Evolutionary conservation across 2,888 invertebrate genomes (phyloP).

Genomic region (Theretra japonica): DNA sequence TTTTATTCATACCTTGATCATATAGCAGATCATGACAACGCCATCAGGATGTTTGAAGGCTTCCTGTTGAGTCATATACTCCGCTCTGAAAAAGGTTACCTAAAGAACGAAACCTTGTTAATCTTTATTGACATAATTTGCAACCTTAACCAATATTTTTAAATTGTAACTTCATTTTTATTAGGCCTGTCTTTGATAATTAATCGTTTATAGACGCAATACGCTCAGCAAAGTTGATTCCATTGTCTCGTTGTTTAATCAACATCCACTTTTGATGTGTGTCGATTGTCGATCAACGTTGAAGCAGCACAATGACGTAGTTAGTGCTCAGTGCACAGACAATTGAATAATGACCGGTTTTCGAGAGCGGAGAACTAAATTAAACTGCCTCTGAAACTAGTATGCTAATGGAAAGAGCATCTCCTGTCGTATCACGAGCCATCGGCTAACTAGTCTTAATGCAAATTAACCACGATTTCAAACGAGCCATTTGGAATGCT

Average conservation of each 20-base stretch:
- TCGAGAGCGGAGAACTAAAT: neutral
- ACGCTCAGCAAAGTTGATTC: no score
- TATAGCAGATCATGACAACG: slow-evolving; percentile 84
- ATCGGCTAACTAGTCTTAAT: neutral
- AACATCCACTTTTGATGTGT: neutral
- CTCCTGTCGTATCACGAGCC: slow-evolving; percentile 7
- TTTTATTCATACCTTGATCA: slow-evolving; percentile 78
- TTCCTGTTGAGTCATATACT: slow-evolving; percentile 85
- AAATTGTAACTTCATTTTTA: no score
- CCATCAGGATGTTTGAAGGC: slow-evolving; percentile 86
- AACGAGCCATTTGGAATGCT: neutral
- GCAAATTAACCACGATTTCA: neutral
- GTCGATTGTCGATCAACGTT: neutral
- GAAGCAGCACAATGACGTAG: neutral
- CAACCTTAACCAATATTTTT: no score
- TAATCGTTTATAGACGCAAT: no score
- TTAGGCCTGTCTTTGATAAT: no score
- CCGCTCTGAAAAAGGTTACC: slow-evolving; percentile 83
- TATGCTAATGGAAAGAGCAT: slow-evolving; percentile 8
- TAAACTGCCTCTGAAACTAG: neutral
- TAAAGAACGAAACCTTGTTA: slow-evolving; percentile 38
- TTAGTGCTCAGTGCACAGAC: neutral
- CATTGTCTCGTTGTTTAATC: neutral
- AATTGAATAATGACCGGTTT: slow-evolving; percentile 3
- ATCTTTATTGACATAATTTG: no score